A percentile compares a stretch with the other conserved stretches of the same genome.
These are phyloP conservation scores for Drosophila tropicalis DNA, from an alignment of 1,140 invertebrate genomes.

Conservation along the genomic window DNA sequence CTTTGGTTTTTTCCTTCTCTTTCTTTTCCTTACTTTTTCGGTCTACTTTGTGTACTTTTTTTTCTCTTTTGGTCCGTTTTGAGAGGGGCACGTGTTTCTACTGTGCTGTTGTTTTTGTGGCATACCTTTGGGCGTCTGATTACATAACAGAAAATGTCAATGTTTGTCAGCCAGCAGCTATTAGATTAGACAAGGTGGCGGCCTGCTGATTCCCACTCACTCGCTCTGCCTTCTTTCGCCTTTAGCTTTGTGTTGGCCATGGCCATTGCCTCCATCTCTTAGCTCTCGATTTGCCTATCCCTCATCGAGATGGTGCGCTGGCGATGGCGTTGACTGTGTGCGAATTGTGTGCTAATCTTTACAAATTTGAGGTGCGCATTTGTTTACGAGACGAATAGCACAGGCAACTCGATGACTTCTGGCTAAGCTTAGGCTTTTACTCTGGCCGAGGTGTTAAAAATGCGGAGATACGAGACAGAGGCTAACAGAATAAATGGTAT, in stretches of 20 bases:
- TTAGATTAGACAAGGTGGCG: conserved; percentile 71
- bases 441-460: neutral
- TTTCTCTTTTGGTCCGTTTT: conserved; percentile 12
- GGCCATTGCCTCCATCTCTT: conserved; percentile 6
- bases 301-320: conserved; percentile 27
- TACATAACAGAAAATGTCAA: conserved; percentile 81
- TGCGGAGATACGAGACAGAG: neutral
- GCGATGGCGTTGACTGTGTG: conserved; percentile 63
- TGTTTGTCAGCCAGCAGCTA: conserved; percentile 77
- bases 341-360: conserved; percentile 80
- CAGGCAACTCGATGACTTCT: conserved; percentile 32
- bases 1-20: conserved; percentile 18
- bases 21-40: conserved; percentile 18
- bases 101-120: conserved; percentile 42
- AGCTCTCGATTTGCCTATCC: neutral
- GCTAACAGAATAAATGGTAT: neutral
- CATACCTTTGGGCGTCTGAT: conserved; percentile 72
- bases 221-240: neutral
- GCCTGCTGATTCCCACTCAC: conserved; percentile 6
- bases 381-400: conserved; percentile 55
- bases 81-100: conserved; percentile 53
- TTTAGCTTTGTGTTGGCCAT: conserved; percentile 26
- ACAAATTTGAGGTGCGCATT: conserved; percentile 76
- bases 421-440: conserved; percentile 35
- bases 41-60: conserved; percentile 24